Evolutionary conservation across 2,113 vertebrate genomes (phyloP), one percentile per base, ranked within the genome.

Genomic region (Syrmaticus mikado): DNA sequence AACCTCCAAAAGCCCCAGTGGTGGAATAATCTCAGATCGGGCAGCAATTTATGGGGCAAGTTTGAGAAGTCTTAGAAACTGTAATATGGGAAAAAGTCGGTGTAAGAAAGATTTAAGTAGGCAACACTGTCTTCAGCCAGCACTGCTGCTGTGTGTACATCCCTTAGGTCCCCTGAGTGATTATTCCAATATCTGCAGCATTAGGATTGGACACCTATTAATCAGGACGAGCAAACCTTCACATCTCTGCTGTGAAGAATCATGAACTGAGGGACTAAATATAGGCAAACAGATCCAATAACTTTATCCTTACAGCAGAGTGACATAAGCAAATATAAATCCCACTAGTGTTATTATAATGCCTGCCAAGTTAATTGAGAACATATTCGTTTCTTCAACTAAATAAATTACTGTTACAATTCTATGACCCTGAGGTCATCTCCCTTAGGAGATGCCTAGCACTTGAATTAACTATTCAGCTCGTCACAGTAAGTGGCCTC

Each of bases 371-470:
- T 84, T 97, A 97, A 97, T 97, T 97, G 97, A 97, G 96, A 97
- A 96, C 94, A 94, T 92, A 97, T 94, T 97, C 32, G 6, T 97
- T 97, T 96, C 88, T 97, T 96, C 73, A 95, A 92, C 96, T 97
- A 98, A 97, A 97, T 97, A 97, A 98, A 97, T 98, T 97, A 97
- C 82, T 46, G 85, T 95, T 95, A 93, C 95, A 96, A 95, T 97
- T 96, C 97, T 92, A 90, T 95, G 96, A 98, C 96, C 95, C 87
- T 87, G 87, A 96, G 97, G 97, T 97, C 96, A 96, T 30, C 81
- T 97, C 97, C 96, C 97, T 84, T 71, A 97, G 96, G 97, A 97
- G 77, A 94, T 80, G 91, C 92, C 92, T 94, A 93, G 91, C 87
- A 94, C 95, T 97, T 96, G 94, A 96, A 96, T 97, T 97, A 97